These are phyloP conservation scores for rat (Rattus norvegicus) DNA, from an alignment of 2,113 vertebrate species.

Conservation along the genomic window GRCr8 NC_086036.1:21715501-21716000, in stretches of 20 bases:
- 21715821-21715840: neutral
- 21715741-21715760: neutral
- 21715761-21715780: neutral
- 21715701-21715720: neutral
- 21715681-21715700: neutral
- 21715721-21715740: neutral
- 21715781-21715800: neutral
- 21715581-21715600: neutral
- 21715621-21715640: neutral
- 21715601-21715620: neutral
- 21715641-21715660: neutral
- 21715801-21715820: neutral
- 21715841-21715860: neutral
- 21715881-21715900: neutral
- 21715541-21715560: neutral
- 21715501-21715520: neutral
- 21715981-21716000: neutral
- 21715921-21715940: neutral
- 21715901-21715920: neutral
- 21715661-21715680: neutral
- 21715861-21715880: neutral
- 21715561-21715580: neutral
- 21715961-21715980: neutral
- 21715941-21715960: neutral
- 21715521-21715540: neutral